Percentiles rank a stretch among this genome's conserved stretches.
Evolutionary conservation across 2,113 vertebrate species (phyloP).

Genomic region (Gyps fulvus): DNA sequence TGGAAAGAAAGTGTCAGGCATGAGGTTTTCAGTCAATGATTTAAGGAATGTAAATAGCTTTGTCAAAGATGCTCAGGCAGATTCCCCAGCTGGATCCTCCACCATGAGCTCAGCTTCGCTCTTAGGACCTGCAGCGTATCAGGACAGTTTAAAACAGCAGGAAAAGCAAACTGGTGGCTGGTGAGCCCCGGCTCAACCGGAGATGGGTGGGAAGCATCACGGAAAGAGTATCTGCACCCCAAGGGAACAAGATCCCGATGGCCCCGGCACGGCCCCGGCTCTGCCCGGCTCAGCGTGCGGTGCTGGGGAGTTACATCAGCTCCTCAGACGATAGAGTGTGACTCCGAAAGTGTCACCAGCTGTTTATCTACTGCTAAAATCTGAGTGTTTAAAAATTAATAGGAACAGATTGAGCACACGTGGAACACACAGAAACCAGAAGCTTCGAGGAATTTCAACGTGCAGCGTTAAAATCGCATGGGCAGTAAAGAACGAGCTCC

Average conservation of each 20-base stretch:
- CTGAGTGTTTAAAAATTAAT: neutral
- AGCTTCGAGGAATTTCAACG: neutral
- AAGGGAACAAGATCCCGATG: fast-evolving
- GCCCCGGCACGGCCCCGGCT: fast-evolving
- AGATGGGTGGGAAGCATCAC: neutral
- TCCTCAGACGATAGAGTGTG: neutral
- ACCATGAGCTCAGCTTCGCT: neutral
- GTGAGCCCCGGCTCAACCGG: neutral
- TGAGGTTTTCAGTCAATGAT: neutral
- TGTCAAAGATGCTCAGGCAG: neutral
- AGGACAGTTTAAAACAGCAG: neutral
- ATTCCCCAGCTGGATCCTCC: neutral
- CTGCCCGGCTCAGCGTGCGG: fast-evolving
- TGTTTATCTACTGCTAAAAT: neutral
- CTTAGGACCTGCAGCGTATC: neutral
- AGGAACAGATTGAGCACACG: neutral
- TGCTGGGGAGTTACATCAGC: neutral
- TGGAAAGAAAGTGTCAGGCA: neutral
- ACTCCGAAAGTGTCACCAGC: neutral
- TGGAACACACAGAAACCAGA: neutral
- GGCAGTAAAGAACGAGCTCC: neutral
- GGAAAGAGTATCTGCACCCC: neutral
- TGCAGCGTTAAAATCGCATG: fast-evolving
- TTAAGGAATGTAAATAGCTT: slow-evolving; percentile 22
- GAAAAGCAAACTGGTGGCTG: neutral